Conservation (phyloP, 2,888 invertebrate species). For the Parnassius glacialis region DNA sequence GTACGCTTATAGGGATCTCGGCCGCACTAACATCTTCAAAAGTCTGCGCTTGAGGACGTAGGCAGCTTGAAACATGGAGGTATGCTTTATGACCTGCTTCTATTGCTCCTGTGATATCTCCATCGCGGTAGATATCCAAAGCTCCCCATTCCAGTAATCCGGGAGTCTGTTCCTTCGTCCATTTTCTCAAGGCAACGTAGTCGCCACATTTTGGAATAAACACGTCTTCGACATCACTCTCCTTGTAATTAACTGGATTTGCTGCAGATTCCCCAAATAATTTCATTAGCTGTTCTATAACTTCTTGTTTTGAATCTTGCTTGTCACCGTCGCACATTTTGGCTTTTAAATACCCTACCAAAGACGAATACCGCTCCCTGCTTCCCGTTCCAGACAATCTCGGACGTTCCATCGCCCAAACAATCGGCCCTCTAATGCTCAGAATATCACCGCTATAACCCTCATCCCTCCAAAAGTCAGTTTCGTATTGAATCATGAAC, state of each 20-base stretch:
- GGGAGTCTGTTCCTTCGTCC: conserved; percentile 40
- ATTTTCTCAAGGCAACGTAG: conserved; percentile 51
- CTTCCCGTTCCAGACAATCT: conserved; percentile 53
- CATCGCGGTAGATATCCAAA: conserved; percentile 67
- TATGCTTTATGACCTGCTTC: conserved; percentile 70
- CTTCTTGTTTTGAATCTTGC: conserved; percentile 46
- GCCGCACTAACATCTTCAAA: conserved; percentile 54
- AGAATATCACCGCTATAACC: conserved; percentile 73
- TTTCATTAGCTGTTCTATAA: conserved; percentile 59
- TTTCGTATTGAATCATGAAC: conserved; percentile 61
- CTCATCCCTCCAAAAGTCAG: conserved; percentile 59
- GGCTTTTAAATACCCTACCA: conserved; percentile 61
- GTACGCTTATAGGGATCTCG: conserved; percentile 46
- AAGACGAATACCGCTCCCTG: conserved; percentile 44
- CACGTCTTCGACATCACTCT: conserved; percentile 54
- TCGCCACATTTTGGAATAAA: conserved; percentile 68
- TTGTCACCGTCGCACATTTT: conserved; percentile 39
- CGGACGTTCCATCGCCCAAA: conserved; percentile 73
- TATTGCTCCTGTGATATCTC: conserved; percentile 64
- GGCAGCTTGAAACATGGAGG: conserved; percentile 52
- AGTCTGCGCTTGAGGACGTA: conserved; percentile 67
- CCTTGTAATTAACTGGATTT: conserved; percentile 54
- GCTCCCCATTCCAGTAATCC: conserved; percentile 66
- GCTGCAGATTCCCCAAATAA: conserved; percentile 62
- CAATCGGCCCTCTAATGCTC: conserved; percentile 66